Conservation (phyloP, 2,797 vertebrate genomes). For the Danio jaintianensis region DNA sequence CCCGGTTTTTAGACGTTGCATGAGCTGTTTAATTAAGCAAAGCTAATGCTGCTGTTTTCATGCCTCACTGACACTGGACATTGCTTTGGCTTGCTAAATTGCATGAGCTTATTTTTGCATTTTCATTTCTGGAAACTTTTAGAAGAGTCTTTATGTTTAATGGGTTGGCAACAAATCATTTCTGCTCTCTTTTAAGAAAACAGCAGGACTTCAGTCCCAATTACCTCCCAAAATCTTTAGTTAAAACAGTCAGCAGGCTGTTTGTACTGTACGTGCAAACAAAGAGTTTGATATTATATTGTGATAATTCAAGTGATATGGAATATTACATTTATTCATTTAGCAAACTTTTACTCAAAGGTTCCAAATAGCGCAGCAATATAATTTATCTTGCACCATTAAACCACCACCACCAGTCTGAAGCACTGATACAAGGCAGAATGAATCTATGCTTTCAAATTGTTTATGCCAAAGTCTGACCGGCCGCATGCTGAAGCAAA, state of each 20-base stretch:
- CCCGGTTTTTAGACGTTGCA: constrained; percentile 16
- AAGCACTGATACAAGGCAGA: no score
- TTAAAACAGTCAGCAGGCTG: neutral
- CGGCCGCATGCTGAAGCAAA: no score
- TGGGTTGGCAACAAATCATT: neutral
- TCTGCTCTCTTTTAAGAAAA: neutral
- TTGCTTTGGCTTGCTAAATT: constrained; percentile 2
- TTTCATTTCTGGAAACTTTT: constrained; percentile 19
- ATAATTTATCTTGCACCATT: no score
- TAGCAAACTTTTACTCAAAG: no score
- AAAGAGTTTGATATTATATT: neutral
- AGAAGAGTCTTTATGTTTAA: constrained; percentile 7
- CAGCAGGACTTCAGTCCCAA: neutral
- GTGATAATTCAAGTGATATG: neutral
- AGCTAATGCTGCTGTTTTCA: constrained; percentile 43
- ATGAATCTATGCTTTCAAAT: no score
- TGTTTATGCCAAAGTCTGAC: no score
- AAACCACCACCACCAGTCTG: no score
- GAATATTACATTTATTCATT: no score
- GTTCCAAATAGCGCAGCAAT: no score
- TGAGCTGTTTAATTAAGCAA: constrained; percentile 41
- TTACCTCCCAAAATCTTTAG: neutral
- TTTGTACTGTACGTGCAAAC: neutral
- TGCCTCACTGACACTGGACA: constrained; percentile 35
- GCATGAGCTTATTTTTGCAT: constrained; percentile 8